Evolutionary conservation across 2,888 invertebrate species (phyloP).

Genomic region (Hydropsyche betteni): DNA sequence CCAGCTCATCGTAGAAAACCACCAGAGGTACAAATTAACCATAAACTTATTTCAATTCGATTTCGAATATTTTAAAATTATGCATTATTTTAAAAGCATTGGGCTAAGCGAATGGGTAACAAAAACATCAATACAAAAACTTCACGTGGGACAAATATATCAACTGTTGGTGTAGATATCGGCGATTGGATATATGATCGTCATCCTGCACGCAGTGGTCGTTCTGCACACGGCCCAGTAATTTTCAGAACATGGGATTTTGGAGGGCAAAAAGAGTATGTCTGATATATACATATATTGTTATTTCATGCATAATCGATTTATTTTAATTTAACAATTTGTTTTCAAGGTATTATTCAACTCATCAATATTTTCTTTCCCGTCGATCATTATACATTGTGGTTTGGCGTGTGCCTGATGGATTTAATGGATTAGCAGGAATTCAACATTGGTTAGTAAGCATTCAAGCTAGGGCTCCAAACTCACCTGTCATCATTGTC

Average conservation of each 20-base stretch:
- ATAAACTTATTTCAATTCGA: neutral
- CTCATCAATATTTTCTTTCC: conserved; percentile 98
- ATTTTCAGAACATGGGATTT: conserved; percentile 98
- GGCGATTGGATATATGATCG: conserved; percentile 94
- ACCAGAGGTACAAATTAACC: conserved; percentile 64
- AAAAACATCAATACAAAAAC: conserved; percentile 81
- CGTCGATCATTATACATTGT: conserved; percentile 94
- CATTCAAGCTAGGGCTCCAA: conserved; percentile 88
- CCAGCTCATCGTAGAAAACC: conserved; percentile 76
- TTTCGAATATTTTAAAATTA: neutral
- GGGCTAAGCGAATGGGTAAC: conserved; percentile 96
- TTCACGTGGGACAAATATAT: conserved; percentile 82
- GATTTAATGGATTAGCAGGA: conserved; percentile 87
- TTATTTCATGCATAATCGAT: conserved; percentile 17
- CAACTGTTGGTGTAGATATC: conserved; percentile 98
- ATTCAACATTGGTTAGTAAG: conserved; percentile 90
- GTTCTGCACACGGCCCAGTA: conserved; percentile 80
- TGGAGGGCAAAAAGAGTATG: conserved; percentile 93
- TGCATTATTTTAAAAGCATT: conserved; percentile 71
- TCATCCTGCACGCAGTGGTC: conserved; percentile 72
- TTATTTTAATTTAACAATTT: conserved; percentile 28
- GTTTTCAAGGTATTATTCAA: conserved; percentile 84
- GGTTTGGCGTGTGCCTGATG: conserved; percentile 94
- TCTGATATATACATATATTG: conserved; percentile 46
- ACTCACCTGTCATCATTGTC: conserved; percentile 94